These are phyloP conservation scores for Tachuris rubrigastra DNA, from an alignment of 2,113 vertebrate species.

Conservation along the genomic window DNA sequence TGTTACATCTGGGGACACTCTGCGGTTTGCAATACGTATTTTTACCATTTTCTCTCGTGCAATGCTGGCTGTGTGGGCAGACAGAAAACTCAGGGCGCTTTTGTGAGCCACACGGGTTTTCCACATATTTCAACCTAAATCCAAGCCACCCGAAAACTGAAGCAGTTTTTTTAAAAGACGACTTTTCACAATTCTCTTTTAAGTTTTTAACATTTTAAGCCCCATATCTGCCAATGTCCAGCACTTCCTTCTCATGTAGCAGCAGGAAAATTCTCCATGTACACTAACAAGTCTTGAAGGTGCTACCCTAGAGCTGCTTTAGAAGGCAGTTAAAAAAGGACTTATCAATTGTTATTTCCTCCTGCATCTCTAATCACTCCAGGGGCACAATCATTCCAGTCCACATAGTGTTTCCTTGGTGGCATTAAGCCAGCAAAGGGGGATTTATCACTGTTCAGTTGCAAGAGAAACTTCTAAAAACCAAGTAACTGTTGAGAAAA, in stretches of 20 bases:
- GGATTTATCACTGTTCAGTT: not conserved
- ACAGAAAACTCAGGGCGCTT: not conserved
- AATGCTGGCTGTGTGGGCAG: not conserved
- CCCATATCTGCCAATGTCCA: not conserved
- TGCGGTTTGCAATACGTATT: not conserved
- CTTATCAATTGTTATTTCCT: not conserved
- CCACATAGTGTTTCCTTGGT: not conserved
- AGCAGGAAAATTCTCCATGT: not conserved
- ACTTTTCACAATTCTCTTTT: not conserved
- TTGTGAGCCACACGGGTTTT: not conserved
- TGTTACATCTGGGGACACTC: accelerated
- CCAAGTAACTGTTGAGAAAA: not conserved
- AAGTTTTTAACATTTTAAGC: not conserved
- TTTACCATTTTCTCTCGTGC: not conserved
- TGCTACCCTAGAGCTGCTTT: not conserved
- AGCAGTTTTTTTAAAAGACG: not conserved
- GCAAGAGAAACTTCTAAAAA: not conserved
- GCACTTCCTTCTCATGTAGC: not conserved
- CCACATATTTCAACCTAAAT: not conserved
- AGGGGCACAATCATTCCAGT: not conserved
- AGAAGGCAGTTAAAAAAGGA: not conserved
- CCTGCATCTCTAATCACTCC: not conserved
- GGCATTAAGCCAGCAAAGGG: not conserved
- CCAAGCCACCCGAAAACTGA: not conserved
- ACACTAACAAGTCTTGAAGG: not conserved